These are phyloP conservation scores for Loriculus beryllinus DNA, from an alignment of 2,797 vertebrate genomes.

Conservation along the genomic window DNA sequence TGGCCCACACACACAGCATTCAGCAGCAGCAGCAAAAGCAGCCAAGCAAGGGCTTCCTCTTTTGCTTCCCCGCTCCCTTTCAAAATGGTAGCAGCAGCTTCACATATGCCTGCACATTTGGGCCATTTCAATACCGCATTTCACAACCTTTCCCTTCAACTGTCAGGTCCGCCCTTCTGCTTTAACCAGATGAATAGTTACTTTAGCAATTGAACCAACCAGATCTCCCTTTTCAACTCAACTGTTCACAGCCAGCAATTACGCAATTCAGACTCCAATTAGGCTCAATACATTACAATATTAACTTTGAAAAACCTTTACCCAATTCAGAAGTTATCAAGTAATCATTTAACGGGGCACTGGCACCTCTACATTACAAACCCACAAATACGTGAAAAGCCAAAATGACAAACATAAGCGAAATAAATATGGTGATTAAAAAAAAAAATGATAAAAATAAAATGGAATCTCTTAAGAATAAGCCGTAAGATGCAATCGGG, in stretches of 20 bases:
- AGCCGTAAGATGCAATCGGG: background rate
- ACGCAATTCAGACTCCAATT: rapidly evolving
- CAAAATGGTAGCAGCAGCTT: background rate
- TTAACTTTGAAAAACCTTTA: background rate
- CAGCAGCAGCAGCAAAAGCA: background rate
- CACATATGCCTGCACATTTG: background rate
- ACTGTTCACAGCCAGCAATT: background rate
- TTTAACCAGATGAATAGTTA: background rate
- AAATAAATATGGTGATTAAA: background rate
- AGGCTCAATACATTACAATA: background rate
- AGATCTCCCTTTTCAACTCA: background rate
- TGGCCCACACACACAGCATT: background rate
- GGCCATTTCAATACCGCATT: background rate
- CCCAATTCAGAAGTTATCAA: background rate
- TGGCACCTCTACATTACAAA: background rate
- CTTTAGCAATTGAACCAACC: background rate
- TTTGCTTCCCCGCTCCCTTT: background rate
- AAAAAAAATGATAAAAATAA: background rate
- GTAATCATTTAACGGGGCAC: background rate
- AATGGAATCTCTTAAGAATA: background rate
- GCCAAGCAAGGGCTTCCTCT: background rate
- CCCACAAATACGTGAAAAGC: background rate
- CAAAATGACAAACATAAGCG: background rate
- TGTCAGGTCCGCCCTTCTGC: background rate
- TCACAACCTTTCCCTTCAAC: background rate